Base-by-base conservation (phyloP, 2,888 invertebrate species). In the Microplitis deprimator region DNA sequence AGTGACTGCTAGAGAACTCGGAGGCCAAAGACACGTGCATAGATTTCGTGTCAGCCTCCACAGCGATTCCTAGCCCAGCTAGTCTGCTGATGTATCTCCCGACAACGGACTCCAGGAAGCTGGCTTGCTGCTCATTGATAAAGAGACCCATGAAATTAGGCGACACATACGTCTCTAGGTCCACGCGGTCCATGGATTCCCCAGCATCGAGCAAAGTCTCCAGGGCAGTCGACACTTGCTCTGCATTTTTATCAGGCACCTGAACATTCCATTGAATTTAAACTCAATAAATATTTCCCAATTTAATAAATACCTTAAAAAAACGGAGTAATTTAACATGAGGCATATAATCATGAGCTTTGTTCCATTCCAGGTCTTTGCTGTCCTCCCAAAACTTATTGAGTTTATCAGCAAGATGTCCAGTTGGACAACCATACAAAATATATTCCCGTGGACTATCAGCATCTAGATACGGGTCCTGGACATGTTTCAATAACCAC, bases 71-170 rank as follows among this genome's bases (percentile, higher is more conserved):
- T 86, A 94, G 92, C 85, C 93, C 93, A 71, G 94, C 93, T 16
- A 96, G 93, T 91, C 95, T 95, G 89, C 95, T 95, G 41, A 95
- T 95, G 91, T 95, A 96, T 86, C 95, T 94, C 83, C 94, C 91
- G 1, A 96, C 95, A 82, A 97, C 92, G 82, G 94, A 92, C 87
- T 95, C 95, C 76, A 97, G 91, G 88, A 95, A 94, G 82, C 95
- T 94, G 0, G 96, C 95, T 90, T 95, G 95, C 80, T 94, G 93
- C 83, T 96, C 95, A 13, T 94, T 94, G 1, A 97, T 94, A 90
- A 97, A 97, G 70, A 97, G 92, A 0, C 97, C 97, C 94, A 97
- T 96, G 88, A 97, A 97, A 90, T 96, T 97, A 17, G 94, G 94
- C 40, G 96, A 96, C 70, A 95, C 93, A 85, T 97, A 97, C 0